Evolutionary conservation across 2,113 vertebrate species (phyloP).

Genomic region (Kobus ellipsiprymnus): DNA sequence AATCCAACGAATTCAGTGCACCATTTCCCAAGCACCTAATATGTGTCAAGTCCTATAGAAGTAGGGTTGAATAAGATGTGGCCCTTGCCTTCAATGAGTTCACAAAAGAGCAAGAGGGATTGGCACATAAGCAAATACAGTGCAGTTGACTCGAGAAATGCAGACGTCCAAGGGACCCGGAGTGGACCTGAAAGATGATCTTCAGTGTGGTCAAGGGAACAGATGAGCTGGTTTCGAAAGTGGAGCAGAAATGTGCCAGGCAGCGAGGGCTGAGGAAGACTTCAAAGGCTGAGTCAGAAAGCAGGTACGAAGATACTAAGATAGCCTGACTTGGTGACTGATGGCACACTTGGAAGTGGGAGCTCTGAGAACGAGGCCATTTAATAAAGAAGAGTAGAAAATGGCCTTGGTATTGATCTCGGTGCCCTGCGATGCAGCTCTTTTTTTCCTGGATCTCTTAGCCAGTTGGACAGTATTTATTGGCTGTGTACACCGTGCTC

Average conservation of each 20-base stretch:
- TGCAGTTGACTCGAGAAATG: too few relatives aligned
- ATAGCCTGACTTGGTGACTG: neutral
- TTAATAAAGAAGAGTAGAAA: neutral
- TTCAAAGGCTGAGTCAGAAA: neutral
- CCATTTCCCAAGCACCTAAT: neutral
- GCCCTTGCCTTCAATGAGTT: neutral
- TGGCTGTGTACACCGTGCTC: fast-evolving
- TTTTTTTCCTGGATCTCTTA: neutral
- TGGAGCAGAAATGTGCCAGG: neutral
- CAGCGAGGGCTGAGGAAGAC: neutral
- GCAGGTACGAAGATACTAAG: neutral
- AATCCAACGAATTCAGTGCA: neutral
- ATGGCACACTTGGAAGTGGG: fast-evolving
- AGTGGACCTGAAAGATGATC: neutral
- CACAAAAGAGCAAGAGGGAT: neutral
- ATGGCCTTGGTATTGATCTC: neutral
- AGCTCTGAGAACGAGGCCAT: neutral
- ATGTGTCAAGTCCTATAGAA: neutral
- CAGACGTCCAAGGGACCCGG: neutral
- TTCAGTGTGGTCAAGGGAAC: neutral
- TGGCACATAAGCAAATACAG: fast-evolving
- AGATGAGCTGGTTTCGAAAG: neutral
- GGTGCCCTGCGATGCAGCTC: neutral
- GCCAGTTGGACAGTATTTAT: neutral
- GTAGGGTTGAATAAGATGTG: neutral